phyloP scores from a whole-genome alignment of 2,888 invertebrate genomes.

The Gymnoscelis rufifasciata region DNA sequence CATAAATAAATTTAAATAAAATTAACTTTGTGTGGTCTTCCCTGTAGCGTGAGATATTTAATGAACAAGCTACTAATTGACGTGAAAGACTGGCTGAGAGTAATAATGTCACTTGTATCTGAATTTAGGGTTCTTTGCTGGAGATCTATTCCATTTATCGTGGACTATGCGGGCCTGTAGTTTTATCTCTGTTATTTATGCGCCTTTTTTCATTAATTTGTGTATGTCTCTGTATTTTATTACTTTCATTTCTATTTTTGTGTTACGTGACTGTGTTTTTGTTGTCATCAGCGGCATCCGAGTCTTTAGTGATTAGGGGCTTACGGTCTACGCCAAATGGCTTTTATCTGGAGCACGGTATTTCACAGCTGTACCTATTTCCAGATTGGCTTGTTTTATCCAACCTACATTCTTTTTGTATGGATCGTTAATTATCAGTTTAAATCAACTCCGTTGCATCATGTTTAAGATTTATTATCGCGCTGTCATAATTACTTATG shows the following conservation, averaged over 20 bases:
- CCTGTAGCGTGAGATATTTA: slow-evolving; percentile 31
- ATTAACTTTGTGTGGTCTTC: slow-evolving; percentile 36
- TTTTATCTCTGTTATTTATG: slow-evolving; percentile 28
- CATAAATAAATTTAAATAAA: slow-evolving; percentile 30
- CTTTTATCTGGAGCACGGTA: slow-evolving; percentile 17
- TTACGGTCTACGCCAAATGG: slow-evolving; percentile 14
- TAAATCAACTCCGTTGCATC: slow-evolving; percentile 28
- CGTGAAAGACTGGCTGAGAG: slow-evolving; percentile 40
- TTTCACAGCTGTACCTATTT: slow-evolving; percentile 13
- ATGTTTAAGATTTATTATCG: slow-evolving; percentile 33
- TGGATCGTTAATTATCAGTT: slow-evolving; percentile 19
- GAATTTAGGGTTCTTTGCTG: slow-evolving; percentile 46
- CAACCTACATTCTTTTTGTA: slow-evolving; percentile 16
- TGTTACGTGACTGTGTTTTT: slow-evolving; percentile 6
- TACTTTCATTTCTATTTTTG: slow-evolving; percentile 8
- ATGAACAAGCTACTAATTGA: slow-evolving; percentile 56
- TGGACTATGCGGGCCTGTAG: slow-evolving; percentile 37
- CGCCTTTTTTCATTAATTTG: slow-evolving; percentile 25
- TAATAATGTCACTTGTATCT: slow-evolving; percentile 49
- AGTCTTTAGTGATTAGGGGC: slow-evolving; percentile 14
- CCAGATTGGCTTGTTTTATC: slow-evolving; percentile 12
- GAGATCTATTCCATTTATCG: slow-evolving; percentile 42
- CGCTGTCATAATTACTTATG: slow-evolving; percentile 46
- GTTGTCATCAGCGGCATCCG: slow-evolving; percentile 12
- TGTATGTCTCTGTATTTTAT: slow-evolving; percentile 12